Evolutionary conservation across 2,888 invertebrate genomes (phyloP), one percentile per base, ranked within the genome.

Genomic region (Lypha dubia): DNA sequence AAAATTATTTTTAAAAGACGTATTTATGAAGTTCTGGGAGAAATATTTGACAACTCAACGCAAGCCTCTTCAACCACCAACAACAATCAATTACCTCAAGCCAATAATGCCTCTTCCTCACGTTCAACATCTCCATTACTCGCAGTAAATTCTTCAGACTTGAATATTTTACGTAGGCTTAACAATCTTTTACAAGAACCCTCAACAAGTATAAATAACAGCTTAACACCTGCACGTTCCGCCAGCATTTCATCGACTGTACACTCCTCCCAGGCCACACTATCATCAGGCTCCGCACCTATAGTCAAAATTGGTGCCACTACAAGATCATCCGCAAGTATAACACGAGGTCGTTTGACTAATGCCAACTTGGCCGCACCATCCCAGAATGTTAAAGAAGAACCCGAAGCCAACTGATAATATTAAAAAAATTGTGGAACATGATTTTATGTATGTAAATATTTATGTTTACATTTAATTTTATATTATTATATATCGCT

Each of bases 1-100:
- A 91, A 91, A 53, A 88, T 91, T 0, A 84, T 87, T 13, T 91
- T 91, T 68, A 91, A 91, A 70, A 88, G 89, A 0, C 89, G 91
- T 62, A 88, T 91, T 0, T 91, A 91, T 56, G 90, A 89, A 56
- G 86, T 89, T 9, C 82, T 91, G 5, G 87, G 88, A n/a, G 90
- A 91, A 68, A 90, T 91, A 11, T 91, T 90, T 46, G 87, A 87
- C 35, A 84, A 76, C 51, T 60, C 84, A 6, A 22, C 85, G 24
- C 75, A 79, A 28, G 56, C 75, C 32, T 77, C 80, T 3, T 75
- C 82, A 28, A 75, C 77, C 46, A 84, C 80, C 20, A 79, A 67
- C 20, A 77, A 65, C 15, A 82, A 38, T 71, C 62, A 71, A 63
- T 60, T 83, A 56, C 63, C 77, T 67, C 60, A 68, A 22, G 17